Percentiles rank a stretch among this genome's conserved stretches.
phyloP scores from a whole-genome alignment of 2,113 vertebrate species.

The Dipodomys merriami region DNA sequence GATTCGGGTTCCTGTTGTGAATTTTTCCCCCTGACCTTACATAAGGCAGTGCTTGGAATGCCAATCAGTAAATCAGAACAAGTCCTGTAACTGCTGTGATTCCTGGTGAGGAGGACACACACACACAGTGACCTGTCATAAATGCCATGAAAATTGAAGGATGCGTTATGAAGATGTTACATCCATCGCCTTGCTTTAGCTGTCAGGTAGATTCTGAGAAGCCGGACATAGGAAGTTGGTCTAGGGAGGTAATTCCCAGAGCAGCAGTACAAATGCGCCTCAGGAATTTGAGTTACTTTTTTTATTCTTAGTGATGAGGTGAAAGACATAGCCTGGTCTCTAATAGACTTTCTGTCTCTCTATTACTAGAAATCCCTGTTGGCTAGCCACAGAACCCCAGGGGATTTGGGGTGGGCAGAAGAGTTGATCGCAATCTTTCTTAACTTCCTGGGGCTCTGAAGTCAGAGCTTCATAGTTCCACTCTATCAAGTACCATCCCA shows the following conservation, averaged over 20 bases:
- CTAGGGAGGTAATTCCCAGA: neutral
- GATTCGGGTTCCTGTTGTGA: neutral
- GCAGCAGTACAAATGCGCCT: no score
- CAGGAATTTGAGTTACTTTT: neutral
- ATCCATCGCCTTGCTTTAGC: conserved; percentile 14
- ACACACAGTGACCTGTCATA: neutral
- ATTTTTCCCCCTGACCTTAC: neutral
- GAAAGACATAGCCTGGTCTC: neutral
- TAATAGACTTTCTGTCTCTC: neutral
- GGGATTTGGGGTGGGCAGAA: neutral
- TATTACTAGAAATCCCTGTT: neutral
- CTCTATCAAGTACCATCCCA: neutral
- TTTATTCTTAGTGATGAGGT: conserved; percentile 15
- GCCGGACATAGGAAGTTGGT: neutral
- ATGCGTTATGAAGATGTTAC: neutral
- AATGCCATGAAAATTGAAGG: conserved; percentile 28
- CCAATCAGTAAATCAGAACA: conserved; percentile 42
- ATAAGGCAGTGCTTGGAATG: conserved; percentile 41
- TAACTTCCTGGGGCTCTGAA: conserved; percentile 1
- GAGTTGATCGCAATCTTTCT: neutral
- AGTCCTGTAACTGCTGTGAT: neutral
- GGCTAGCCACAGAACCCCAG: neutral
- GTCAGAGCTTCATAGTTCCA: neutral
- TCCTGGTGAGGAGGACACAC: neutral
- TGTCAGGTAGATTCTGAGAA: conserved; percentile 5